A percentile compares a stretch with the other conserved stretches of the same genome.
Conservation (phyloP, 2,113 vertebrate species). For the Psittacula cyanocephala region DNA sequence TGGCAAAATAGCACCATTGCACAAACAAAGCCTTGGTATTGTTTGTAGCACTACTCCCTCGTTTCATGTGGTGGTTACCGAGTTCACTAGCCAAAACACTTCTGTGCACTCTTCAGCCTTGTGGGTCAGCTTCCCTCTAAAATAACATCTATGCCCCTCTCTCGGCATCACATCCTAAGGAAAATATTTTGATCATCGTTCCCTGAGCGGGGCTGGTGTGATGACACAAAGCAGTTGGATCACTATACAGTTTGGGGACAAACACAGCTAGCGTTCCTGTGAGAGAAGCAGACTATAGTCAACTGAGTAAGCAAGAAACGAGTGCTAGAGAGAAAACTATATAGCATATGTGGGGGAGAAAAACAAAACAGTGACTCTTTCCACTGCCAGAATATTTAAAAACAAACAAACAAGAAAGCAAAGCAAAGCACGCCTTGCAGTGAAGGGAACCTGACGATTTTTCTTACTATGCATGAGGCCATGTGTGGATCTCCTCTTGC, state of each 20-base stretch:
- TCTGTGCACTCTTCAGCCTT: neutral
- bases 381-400: constrained; percentile 58
- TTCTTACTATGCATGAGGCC: neutral
- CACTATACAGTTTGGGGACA: constrained; percentile 50
- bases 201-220: constrained; percentile 24
- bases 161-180: neutral
- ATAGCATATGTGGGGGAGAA: constrained; percentile 63
- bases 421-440: constrained; percentile 8
- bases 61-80: neutral
- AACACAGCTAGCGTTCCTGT: constrained; percentile 54
- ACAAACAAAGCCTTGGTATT: constrained; percentile 52
- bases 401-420: constrained; percentile 56
- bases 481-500: neutral
- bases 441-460: constrained; percentile 25
- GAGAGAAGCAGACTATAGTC: constrained; percentile 54
- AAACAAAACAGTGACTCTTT: constrained; percentile 66
- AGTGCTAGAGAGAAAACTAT: constrained; percentile 45
- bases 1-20: neutral
- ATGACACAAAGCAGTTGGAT: constrained; percentile 64
- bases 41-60: constrained; percentile 31
- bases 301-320: constrained; percentile 62
- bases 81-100: constrained; percentile 43
- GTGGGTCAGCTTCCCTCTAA: constrained; percentile 9
- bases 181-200: constrained; percentile 18
- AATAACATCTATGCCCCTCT: neutral